These are phyloP conservation scores for Dermatemys mawii DNA, from an alignment of 2,113 vertebrate genomes.

Conservation along the genomic window DNA sequence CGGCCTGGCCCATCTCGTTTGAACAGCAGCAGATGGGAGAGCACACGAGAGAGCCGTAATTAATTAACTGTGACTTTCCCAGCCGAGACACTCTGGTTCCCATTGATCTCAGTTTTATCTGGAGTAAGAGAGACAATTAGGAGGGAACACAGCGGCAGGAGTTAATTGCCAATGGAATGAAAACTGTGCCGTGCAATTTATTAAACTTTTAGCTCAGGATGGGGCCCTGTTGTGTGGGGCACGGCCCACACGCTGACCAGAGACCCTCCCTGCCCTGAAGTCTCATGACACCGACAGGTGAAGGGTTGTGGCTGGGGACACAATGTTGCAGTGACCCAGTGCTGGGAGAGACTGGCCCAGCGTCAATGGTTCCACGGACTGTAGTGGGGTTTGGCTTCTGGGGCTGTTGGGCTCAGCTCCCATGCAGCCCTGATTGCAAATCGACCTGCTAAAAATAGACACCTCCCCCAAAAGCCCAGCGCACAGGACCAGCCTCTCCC, in stretches of 20 bases:
- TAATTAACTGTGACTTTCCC: conserved; percentile 79
- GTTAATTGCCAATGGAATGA: conserved; percentile 77
- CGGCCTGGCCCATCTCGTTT: rapidly evolving
- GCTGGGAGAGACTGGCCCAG: neutral
- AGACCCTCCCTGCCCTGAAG: neutral
- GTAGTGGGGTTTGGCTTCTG: rapidly evolving
- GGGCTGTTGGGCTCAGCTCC: neutral
- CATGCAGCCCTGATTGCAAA: neutral
- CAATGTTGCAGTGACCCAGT: neutral
- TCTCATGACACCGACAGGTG: neutral
- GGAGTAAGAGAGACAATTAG: conserved; percentile 81
- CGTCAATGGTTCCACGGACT: neutral
- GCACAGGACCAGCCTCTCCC: neutral
- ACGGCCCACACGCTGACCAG: neutral
- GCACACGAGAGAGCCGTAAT: conserved; percentile 65
- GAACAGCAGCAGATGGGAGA: conserved; percentile 66
- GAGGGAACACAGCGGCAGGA: conserved; percentile 53
- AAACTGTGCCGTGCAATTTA: conserved; percentile 74
- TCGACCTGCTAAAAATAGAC: neutral
- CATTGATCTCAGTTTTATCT: conserved; percentile 78
- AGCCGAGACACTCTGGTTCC: conserved; percentile 62
- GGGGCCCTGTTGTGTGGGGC: neutral
- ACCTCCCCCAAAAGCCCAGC: neutral
- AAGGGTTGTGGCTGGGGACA: neutral
- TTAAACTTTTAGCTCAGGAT: conserved; percentile 62